Conservation (phyloP, 2,797 vertebrate species). For the Bryconaethiops microstoma region DNA sequence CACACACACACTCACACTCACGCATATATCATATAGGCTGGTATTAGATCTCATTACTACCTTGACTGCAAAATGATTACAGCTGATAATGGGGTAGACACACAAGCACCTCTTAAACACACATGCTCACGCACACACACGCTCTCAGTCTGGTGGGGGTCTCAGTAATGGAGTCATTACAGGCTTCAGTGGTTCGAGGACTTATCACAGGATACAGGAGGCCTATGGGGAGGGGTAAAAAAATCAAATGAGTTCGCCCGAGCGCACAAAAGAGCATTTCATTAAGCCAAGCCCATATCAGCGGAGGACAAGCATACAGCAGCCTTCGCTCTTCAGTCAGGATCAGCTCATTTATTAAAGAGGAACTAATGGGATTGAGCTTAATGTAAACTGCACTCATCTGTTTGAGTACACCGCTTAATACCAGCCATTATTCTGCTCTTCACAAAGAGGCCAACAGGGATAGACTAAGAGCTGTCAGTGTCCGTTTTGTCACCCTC, state of each 20-base stretch:
- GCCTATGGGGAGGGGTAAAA: conserved; percentile 62
- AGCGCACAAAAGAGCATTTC: conserved; percentile 62
- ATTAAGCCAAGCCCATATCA: conserved; percentile 59
- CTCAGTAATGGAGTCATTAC: conserved; percentile 84
- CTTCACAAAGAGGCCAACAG: conserved; percentile 45
- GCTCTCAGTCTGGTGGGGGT: conserved; percentile 75
- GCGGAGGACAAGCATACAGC: conserved; percentile 49
- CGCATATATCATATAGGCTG: conserved; percentile 81
- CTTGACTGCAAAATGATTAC: conserved; percentile 92
- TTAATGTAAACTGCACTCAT: conserved; percentile 58
- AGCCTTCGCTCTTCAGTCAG: conserved; percentile 14
- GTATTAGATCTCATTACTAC: conserved; percentile 89
- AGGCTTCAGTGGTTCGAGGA: conserved; percentile 81
- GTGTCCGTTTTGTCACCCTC: conserved; percentile 34
- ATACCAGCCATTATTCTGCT: conserved; percentile 53
- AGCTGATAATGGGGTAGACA: conserved; percentile 86
- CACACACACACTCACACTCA: conserved; percentile 39
- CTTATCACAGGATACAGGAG: conserved; percentile 89
- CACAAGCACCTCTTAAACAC: conserved; percentile 38
- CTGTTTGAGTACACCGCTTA: conserved; percentile 54
- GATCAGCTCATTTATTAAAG: conserved; percentile 60
- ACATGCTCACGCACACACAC: conserved; percentile 11
- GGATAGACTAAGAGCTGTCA: conserved; percentile 40
- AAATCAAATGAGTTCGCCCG: conserved; percentile 64
- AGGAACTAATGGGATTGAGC: conserved; percentile 61